phyloP scores from a whole-genome alignment of 2,113 vertebrate species.

The Monopterus albus region DNA sequence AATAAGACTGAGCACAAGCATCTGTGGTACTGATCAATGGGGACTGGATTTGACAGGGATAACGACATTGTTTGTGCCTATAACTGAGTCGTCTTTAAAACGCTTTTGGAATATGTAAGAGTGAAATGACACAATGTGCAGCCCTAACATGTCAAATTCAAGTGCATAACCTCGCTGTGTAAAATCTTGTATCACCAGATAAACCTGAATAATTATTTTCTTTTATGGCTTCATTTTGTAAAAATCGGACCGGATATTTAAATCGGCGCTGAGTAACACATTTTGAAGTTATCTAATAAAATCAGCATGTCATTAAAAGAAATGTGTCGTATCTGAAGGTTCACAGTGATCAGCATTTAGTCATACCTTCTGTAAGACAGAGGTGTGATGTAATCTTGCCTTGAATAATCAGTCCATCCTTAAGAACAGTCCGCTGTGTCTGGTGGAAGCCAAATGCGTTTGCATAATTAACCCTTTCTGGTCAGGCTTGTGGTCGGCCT shows the following conservation, averaged over 20 bases:
- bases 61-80: no score
- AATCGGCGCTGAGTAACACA: no score
- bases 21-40: no score
- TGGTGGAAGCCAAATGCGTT: slow-evolving; percentile 42
- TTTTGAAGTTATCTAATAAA: neutral
- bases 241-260: neutral
- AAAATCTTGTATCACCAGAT: no score
- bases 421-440: slow-evolving; percentile 28
- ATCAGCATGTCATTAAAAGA: neutral
- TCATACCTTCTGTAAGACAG: neutral
- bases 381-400: slow-evolving; percentile 28
- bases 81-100: no score
- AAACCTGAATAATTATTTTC: neutral
- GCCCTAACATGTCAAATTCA: no score
- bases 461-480: slow-evolving; percentile 79
- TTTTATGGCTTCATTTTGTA: neutral
- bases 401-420: slow-evolving; percentile 18
- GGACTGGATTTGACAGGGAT: no score
- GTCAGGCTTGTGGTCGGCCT: slow-evolving; percentile 47
- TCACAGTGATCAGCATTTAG: neutral
- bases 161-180: no score
- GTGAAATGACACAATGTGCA: no score
- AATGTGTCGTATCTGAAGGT: neutral
- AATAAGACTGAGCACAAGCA: no score
- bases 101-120: no score